Percentiles rank a stretch among this genome's conserved stretches.
phyloP scores from a whole-genome alignment of 2,113 vertebrate genomes.

The Phalacrocorax brasilianus region DNA sequence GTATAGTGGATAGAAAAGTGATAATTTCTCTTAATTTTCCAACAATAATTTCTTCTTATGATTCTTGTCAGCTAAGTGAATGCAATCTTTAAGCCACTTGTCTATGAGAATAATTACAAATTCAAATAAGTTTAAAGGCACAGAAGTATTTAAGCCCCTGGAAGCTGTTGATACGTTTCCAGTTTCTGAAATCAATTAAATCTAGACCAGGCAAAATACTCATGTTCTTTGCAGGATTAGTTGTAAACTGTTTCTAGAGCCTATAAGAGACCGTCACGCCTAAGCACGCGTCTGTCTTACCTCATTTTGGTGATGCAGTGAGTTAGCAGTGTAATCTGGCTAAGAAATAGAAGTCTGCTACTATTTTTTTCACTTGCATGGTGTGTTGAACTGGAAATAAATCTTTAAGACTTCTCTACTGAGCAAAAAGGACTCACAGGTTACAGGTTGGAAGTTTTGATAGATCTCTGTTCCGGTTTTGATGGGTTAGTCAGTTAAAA shows the following conservation, averaged over 20 bases:
- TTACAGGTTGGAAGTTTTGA: background rate
- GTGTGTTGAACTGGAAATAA: background rate
- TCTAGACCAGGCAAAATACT: background rate
- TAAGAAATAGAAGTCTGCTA: background rate
- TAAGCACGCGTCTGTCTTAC: background rate
- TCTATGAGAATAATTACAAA: background rate
- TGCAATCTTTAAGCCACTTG: background rate
- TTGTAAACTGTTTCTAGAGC: background rate
- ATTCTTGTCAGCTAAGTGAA: background rate
- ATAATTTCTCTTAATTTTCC: background rate
- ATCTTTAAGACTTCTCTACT: background rate
- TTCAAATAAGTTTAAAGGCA: background rate
- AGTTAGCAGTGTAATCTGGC: background rate
- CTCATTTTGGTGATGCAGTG: background rate
- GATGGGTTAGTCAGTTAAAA: background rate
- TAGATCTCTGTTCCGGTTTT: background rate
- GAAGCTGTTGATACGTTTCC: background rate
- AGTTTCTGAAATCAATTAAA: background rate
- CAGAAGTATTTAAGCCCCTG: background rate
- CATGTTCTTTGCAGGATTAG: background rate
- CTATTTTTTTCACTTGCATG: background rate
- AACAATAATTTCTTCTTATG: background rate
- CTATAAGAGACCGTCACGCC: accelerated
- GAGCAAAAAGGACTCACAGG: background rate
- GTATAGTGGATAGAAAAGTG: too few relatives aligned